Base-by-base conservation (phyloP, 2,888 invertebrate genomes). In the Cactoblastis cactorum region DNA sequence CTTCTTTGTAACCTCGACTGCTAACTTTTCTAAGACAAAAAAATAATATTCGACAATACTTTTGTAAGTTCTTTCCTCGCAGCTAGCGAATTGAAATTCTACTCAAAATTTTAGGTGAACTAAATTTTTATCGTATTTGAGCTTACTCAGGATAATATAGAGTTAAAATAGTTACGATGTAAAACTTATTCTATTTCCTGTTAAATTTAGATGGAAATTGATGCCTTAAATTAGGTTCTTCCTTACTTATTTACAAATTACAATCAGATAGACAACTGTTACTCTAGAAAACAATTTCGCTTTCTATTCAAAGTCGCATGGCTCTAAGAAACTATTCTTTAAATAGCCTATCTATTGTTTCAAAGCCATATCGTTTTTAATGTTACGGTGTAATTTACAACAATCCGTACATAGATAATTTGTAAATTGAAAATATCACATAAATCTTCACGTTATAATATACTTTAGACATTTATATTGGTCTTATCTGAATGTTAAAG, bases 21-120 rank as follows among this genome's bases (percentile, higher is more conserved):
- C 66, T 71, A 65, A 69, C 66, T 73, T 66, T 70, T 63, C 68
- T 77, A 72, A 71, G 67, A 59, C 71, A 67, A 67, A 54, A 49
- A 60, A 67, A 67, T 65, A 72, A 74, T 59, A 53, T 75, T 72
- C 65, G 80, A 80, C 79, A 81, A 81, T 81, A 82, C 74, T 78
- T 76, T 75, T 75, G 58, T 71, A 73, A 68, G 61, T 65, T 65
- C 66, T 70, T 72, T 67, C 58, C 59, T 67, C 61, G 67, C 58
- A 56, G 50, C 63, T 60, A 57, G 63, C 62, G 59, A 62, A 50
- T 38, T 56, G 18, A 55, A 53, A 53, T 57, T 62, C 57, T 68
- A 63, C 55, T 59, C 51, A 61, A 67, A 62, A 43, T 69, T 63
- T 66, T 65, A 63, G 65, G 52, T 65, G 54, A 54, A 56, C 65